Base-by-base conservation (phyloP, 2,888 invertebrate species). In the Nebria salina region DNA sequence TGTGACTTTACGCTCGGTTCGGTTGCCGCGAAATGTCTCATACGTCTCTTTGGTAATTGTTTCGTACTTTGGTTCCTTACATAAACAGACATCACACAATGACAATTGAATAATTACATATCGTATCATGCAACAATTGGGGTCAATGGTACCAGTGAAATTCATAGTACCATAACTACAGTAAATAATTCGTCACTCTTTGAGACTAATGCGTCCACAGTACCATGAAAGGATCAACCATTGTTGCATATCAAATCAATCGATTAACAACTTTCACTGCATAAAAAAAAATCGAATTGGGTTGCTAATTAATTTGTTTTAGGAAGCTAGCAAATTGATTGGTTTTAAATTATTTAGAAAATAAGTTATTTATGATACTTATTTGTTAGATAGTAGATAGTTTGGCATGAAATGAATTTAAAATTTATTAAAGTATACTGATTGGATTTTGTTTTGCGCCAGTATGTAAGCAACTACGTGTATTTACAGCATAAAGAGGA, bases 41-140 rank as follows among this genome's bases (percentile, higher is more conserved):
- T 93, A 92, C 76, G 93, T 93, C 87, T 93, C 93, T 84, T 92
- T 90, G 41, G 93, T 93, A 81, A 93, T 91, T 77, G 93, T 92
- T 87, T 93, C 92, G 83, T 92, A 89, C 86, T 92, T 91, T 70
- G 92, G 92, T 84, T 92, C 92, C 88, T 93, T 85, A 72, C 86
- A 88, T 66, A 79, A 26, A 25, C 3, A 74, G 25, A 25, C n/a
- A 15, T 15, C 43, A 43, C 15, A n/a, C 74, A 74, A 25, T 42
- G 25, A 9, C 15, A 43, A 42, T 42, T 74, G 20, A 54, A 42
- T n/a, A 74, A 74, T 34, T 13, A 72, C 72, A 72, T 54, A 54
- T 54, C 25, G 70, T 9, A 8, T 34, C 26, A 25, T 26, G 15
- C 15, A 70, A 20, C 9, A 25, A 70, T 26, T 70, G 70, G 15